Base-by-base conservation (phyloP, 2,113 vertebrate species). In the Dunckerocampus dactyliophorus region DNA sequence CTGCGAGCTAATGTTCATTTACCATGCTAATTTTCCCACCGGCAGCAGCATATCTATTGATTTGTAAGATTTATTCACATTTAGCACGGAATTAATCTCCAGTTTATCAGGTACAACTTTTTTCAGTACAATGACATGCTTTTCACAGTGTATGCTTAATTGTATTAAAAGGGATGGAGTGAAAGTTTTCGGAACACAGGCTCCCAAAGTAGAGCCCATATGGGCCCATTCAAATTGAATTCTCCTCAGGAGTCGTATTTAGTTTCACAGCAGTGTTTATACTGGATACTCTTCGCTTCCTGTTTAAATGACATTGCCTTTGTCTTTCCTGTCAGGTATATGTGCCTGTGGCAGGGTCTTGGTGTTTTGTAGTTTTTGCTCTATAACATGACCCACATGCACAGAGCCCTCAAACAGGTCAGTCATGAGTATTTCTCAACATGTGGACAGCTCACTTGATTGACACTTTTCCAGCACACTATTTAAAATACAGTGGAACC, bases 1-100 rank as follows among this genome's bases (percentile, higher is more conserved):
- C 89, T 91, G 88, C 75, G 81, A 85, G 84, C 80, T 90, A 89
- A 88, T 87, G 88, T 84, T 87, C 69, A 82, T 91, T 88, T 88
- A 85, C 81, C 72, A 83, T 85, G 83, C 80, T 83, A 84, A 89
- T 91, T 81, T 85, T 81, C 77, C 73, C 79, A 87, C 75, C 77
- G 69, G 81, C 77, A 85, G 74, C 58, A 76, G 49, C 52, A 53
- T 58, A 73, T 74, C 74, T 77, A 81, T 85, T 84, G 82, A 85
- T 85, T 84, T 69, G 51, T 62, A 57, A 70, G 59, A 72, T 79
- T 73, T 78, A 66, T 79, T 61, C 75, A 78, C 31, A 65, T 50
- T 63, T 64, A 62, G 34, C 45, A 3, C 53, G n/a, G 11, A 39
- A 56, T 42, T 13, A 21, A 42, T 19, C 34, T 56, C 42, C 54